Percentiles rank a stretch among this genome's conserved stretches.
Evolutionary conservation across 2,888 invertebrate species (phyloP).

Genomic region (Glyphotaelius pellucidus): DNA sequence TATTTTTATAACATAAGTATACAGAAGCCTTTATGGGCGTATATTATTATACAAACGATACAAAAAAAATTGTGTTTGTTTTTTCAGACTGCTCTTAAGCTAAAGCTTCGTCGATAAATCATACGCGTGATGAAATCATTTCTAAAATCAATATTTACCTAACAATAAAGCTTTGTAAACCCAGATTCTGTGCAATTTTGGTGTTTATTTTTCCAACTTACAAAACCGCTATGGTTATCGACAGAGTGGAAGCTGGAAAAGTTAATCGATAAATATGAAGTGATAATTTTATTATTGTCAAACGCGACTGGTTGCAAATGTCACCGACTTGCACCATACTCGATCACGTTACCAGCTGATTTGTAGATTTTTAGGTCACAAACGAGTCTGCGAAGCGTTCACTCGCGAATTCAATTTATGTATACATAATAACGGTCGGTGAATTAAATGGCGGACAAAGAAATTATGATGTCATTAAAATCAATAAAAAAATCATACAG

Average conservation of each 20-base stretch:
- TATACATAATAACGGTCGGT: neutral
- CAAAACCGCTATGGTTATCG: slow-evolving; percentile 8
- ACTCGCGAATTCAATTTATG: neutral
- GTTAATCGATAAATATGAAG: slow-evolving; percentile 31
- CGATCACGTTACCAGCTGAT: slow-evolving; percentile 28
- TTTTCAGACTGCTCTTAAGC: neutral
- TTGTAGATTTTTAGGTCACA: neutral
- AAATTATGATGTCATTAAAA: neutral
- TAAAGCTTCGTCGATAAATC: neutral
- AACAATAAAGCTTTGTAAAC: neutral
- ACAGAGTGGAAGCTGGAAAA: neutral
- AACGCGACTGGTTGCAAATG: slow-evolving; percentile 10
- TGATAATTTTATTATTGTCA: slow-evolving; percentile 12
- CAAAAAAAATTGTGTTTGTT: too few relatives aligned
- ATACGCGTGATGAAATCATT: neutral
- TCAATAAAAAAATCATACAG: neutral
- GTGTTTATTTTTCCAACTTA: neutral
- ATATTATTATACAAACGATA: too few relatives aligned
- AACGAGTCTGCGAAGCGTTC: slow-evolving; percentile 19
- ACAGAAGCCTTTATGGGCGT: too few relatives aligned
- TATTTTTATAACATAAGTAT: too few relatives aligned
- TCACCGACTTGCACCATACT: neutral
- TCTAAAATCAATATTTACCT: neutral
- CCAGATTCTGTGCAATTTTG: neutral
- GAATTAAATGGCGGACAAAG: neutral